Base-by-base conservation (phyloP, 1,140 invertebrate genomes). In the Panonychus citri region DNA sequence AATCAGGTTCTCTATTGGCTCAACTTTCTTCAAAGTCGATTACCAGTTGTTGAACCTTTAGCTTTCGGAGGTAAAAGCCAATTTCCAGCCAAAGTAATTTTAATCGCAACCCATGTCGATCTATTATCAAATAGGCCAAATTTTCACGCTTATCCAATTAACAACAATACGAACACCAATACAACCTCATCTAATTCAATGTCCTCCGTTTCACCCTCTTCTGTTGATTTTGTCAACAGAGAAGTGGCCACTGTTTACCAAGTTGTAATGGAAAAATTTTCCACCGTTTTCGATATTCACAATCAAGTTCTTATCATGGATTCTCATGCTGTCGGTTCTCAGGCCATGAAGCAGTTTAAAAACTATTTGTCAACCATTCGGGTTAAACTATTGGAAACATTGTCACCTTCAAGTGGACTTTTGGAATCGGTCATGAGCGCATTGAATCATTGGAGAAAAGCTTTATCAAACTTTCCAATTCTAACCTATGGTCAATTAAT, bases 1-100 rank as follows among this genome's bases (percentile, higher is more conserved):
- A 77, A 79, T 56, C 80, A 85, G 66, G 76, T 81, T 25, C 74
- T 76, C 57, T 85, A 83, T 70, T 87, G 84, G 84, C 68, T 87
- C 30, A 77, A 78, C 61, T 85, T 86, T 67, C 71, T 87, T 53
- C 76, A 81, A 68, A 78, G 80, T 43, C 73, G 82, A 58, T 76
- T 83, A 59, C 75, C 72, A 8, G 71, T 77, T 40, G 72, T 76
- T 27, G 76, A 79, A 65, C 79, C 80, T 56, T 73, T 83, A 62
- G 78, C 73, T 60, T 68, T 71, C 48, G 72, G 73, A 65, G 78
- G 78, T 30, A 73, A 71, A 60, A 68, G 71, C 2, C 69, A 68
- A 27, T 70, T 71, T 57, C 65, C 69, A 37, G 66, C 70, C 4
- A 64, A 70, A 55, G 75, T 83, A 4, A 66, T 78, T 17, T 66